Base-by-base conservation (phyloP, 2,113 vertebrate species). In the Carassius auratus region DNA sequence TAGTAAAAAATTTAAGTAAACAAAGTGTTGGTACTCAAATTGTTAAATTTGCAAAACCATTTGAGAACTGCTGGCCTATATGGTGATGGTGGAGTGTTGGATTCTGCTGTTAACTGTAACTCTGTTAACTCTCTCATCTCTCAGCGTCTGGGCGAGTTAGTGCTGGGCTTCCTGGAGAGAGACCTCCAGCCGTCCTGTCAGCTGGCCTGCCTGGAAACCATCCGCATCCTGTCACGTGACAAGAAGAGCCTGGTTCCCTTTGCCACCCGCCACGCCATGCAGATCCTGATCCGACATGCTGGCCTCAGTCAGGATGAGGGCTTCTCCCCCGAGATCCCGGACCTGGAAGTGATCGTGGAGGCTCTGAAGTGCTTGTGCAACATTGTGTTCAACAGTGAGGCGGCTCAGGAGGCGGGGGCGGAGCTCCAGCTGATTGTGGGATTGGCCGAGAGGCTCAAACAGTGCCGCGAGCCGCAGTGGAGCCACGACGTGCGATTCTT, bases 351-450 rank as follows among this genome's bases (percentile, higher is more conserved):
- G 0, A 95, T 96, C 1, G 94, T 96, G 23, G 97, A 99, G 84
- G 93, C 97, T 2, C 95, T 98, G 26, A 99, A 98, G 89, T 97
- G 96, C 84, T 93, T 99, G 75, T 98, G 97, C 92, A 99, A 99
- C 90, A 92, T 98, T 0, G 93, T 98, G 85, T 94, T 98, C 71
- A 97, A 96, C 95, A 97, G 95, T 52, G 50, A 91, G 0, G 75
- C 33, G 9, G 97, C 95, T 0, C 97, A 97, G 95, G 94, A 90
- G 90, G 92, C 95, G 77, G 93, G 93, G 0, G 95, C 96, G 0
- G 93, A 97, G 52, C 93, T 96, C 3, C 93, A 91, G 68, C 91
- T 98, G 42, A 95, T 96, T 84, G 92, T 92, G 87, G 95, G 95
- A 7, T 93, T 98, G 38, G 90, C 95, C 0, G 91, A 92, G 90